These are phyloP conservation scores for Trypoxylus dichotomus DNA, from an alignment of 1,140 invertebrate genomes.

Conservation along the genomic window DNA sequence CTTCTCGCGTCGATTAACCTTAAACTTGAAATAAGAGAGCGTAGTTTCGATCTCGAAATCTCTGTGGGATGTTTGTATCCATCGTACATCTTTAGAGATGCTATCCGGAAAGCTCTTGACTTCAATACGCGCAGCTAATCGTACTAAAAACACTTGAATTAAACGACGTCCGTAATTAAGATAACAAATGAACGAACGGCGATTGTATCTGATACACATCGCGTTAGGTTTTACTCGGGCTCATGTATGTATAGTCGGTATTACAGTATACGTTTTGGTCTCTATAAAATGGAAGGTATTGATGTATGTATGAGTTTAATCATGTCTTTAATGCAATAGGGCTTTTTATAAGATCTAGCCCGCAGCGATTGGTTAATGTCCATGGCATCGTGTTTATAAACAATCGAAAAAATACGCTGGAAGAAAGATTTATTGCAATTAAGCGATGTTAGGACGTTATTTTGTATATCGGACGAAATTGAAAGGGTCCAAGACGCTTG, in stretches of 20 bases:
- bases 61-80: too few species aligned
- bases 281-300: too few species aligned
- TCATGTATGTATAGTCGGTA: neutral
- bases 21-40: neutral
- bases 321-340: too few species aligned
- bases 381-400: neutral
- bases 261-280: neutral
- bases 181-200: neutral
- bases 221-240: too few species aligned
- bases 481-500: too few species aligned
- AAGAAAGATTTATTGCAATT: too few species aligned
- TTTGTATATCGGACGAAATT: too few species aligned
- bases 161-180: neutral
- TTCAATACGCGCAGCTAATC: neutral
- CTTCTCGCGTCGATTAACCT: neutral
- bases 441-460: too few species aligned
- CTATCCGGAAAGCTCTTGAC: neutral
- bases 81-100: too few species aligned
- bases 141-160: slow-evolving; percentile 6
- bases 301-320: too few species aligned
- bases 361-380: neutral
- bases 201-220: neutral
- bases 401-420: neutral
- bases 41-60: too few species aligned
- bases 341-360: neutral